These are phyloP conservation scores for Pogona vitticeps DNA, from an alignment of 2,113 vertebrate genomes.

Conservation along the genomic window DNA sequence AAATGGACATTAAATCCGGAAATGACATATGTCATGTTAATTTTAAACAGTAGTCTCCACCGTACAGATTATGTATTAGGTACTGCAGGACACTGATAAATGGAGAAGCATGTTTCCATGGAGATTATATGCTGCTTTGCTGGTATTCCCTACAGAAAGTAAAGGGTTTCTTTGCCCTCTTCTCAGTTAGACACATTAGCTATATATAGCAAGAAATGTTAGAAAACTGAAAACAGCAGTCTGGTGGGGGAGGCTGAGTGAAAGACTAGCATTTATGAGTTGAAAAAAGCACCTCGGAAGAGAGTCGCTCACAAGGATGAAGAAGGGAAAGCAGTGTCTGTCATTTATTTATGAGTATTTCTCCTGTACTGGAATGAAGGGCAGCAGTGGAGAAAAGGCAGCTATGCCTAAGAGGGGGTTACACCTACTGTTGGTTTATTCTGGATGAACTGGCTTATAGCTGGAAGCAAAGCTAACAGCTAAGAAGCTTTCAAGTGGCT, in stretches of 20 bases:
- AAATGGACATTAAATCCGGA: conserved; percentile 51
- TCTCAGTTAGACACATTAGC: conserved; percentile 62
- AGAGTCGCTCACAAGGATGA: neutral
- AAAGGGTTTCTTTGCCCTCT: conserved; percentile 59
- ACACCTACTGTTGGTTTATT: conserved; percentile 24
- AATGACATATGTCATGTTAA: conserved; percentile 45
- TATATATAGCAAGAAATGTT: conserved; percentile 64
- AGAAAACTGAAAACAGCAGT: conserved; percentile 62
- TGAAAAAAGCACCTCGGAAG: conserved; percentile 26
- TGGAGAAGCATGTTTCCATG: conserved; percentile 84
- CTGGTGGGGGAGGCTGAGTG: conserved; percentile 32
- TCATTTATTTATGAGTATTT: neutral
- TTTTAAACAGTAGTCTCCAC: conserved; percentile 54
- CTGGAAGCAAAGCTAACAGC: conserved; percentile 7
- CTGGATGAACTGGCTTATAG: conserved; percentile 2
- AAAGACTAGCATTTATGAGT: conserved; percentile 46
- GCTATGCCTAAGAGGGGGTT: conserved; percentile 3
- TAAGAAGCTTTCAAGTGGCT: neutral
- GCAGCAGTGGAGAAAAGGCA: conserved; percentile 8
- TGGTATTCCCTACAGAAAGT: conserved; percentile 83
- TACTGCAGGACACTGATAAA: conserved; percentile 75
- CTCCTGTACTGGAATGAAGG: neutral
- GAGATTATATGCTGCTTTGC: conserved; percentile 84
- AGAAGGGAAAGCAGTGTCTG: neutral
- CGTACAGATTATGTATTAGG: conserved; percentile 75